Percentiles rank a stretch among this genome's conserved stretches.
Conservation (phyloP, 2,797 vertebrate genomes). For the Poecilia gillii region DNA sequence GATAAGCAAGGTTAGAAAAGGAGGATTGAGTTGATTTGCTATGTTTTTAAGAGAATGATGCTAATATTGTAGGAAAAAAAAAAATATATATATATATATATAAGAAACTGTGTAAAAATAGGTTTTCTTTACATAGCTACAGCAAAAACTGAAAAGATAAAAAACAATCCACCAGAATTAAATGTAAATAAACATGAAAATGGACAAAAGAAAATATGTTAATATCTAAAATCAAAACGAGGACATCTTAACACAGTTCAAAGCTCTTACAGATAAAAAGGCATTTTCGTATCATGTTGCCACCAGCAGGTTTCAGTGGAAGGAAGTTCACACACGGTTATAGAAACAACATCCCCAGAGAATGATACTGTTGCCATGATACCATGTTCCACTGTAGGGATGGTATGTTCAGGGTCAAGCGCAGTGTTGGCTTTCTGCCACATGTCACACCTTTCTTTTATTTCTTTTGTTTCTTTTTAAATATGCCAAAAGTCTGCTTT, state of each 20-base stretch:
- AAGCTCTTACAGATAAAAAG: neutral
- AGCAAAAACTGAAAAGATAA: neutral
- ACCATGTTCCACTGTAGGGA: neutral
- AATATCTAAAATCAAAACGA: neutral
- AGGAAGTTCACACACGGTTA: neutral
- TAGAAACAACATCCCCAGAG: neutral
- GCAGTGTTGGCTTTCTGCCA: neutral
- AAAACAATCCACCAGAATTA: neutral
- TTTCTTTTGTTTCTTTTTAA: neutral
- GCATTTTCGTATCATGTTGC: neutral
- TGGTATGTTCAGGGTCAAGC: neutral
- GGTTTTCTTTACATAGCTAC: neutral
- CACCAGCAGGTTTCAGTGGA: neutral
- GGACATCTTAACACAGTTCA: neutral
- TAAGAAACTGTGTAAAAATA: neutral
- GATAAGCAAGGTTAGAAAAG: neutral
- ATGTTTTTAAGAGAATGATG: neutral
- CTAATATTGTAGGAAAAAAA: neutral
- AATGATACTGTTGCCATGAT: neutral
- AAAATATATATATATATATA: too few species aligned
- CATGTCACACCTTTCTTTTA: neutral
- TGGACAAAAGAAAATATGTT: neutral
- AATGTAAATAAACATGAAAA: neutral
- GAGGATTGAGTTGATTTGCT: neutral
- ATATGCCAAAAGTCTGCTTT: neutral